Evolutionary conservation across 2,888 invertebrate genomes (phyloP).

Genomic region (Drosophila eohydei): DNA sequence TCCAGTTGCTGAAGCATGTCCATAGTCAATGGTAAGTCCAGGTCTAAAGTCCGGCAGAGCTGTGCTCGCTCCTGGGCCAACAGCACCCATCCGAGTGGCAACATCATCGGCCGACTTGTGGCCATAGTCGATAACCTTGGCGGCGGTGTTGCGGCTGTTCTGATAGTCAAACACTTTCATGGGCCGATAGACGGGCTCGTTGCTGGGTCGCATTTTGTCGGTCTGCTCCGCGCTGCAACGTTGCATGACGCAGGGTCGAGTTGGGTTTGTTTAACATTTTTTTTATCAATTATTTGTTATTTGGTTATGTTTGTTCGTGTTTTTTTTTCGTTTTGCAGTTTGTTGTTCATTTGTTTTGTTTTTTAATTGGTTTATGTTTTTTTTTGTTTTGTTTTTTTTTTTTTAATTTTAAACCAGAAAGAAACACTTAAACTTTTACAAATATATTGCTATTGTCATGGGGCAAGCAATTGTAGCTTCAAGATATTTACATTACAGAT

Average conservation of each 20-base stretch:
- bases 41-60: constrained; percentile 86
- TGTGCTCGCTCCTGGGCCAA: neutral
- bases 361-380: neutral
- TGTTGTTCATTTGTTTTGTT: constrained; percentile 2
- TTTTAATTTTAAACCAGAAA: constrained; percentile 53
- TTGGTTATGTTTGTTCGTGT: constrained; percentile 12
- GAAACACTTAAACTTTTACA: constrained; percentile 68
- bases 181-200: constrained; percentile 86
- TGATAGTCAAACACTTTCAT: constrained; percentile 90
- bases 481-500: constrained; percentile 23
- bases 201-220: constrained; percentile 10
- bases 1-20: constrained; percentile 85
- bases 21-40: constrained; percentile 90
- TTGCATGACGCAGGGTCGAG: constrained; percentile 46
- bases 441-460: constrained; percentile 31
- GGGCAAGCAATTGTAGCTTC: constrained; percentile 31
- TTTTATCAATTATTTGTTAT: constrained; percentile 41
- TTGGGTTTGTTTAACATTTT: constrained; percentile 52
- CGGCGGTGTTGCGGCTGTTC: constrained; percentile 87
- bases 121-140: constrained; percentile 90
- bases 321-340: constrained; percentile 13
- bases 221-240: constrained; percentile 57
- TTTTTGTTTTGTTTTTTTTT: constrained; percentile 14
- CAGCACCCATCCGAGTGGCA: constrained; percentile 15
- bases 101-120: constrained; percentile 86